Conservation (phyloP, 2,113 vertebrate species). For the Blennius ocellaris region DNA sequence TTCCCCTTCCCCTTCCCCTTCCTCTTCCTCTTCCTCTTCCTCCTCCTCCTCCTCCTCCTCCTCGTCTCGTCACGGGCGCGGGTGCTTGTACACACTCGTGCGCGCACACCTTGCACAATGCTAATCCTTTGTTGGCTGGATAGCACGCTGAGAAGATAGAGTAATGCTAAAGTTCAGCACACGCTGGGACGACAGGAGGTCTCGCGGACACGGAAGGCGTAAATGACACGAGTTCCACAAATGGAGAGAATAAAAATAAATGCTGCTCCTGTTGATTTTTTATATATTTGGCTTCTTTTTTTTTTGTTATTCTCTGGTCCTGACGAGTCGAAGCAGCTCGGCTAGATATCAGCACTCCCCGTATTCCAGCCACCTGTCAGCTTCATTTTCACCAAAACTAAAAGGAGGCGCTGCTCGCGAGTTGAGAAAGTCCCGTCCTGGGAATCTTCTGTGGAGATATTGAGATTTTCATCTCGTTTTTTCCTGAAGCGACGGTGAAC, state of each 20-base stretch:
- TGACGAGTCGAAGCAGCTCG: slow-evolving; percentile 9
- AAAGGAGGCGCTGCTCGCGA: neutral
- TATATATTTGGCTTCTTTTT: neutral
- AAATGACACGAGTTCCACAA: slow-evolving; percentile 7
- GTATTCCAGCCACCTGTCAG: slow-evolving; percentile 21
- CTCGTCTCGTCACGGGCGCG: slow-evolving; percentile 21
- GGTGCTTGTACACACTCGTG: slow-evolving; percentile 35
- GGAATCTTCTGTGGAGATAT: neutral
- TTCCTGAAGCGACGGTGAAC: no score
- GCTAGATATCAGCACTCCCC: slow-evolving; percentile 5
- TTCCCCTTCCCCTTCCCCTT: neutral
- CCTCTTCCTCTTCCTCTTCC: neutral
- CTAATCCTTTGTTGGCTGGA: slow-evolving; percentile 57
- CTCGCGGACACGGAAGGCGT: slow-evolving; percentile 39
- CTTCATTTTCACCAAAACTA: neutral
- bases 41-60: neutral
- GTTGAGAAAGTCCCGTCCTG: neutral
- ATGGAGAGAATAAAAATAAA: slow-evolving; percentile 16
- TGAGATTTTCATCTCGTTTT: no score
- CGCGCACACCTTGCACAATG: slow-evolving; percentile 28
- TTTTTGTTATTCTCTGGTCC: neutral
- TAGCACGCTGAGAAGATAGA: slow-evolving; percentile 29
- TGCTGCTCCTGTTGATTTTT: neutral
- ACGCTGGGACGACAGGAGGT: slow-evolving; percentile 65
- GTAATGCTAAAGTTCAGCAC: slow-evolving; percentile 48